A percentile compares a stretch with the other conserved stretches of the same genome.
Evolutionary conservation across 2,888 invertebrate species (phyloP).

Genomic region (Epinotia demarniana): DNA sequence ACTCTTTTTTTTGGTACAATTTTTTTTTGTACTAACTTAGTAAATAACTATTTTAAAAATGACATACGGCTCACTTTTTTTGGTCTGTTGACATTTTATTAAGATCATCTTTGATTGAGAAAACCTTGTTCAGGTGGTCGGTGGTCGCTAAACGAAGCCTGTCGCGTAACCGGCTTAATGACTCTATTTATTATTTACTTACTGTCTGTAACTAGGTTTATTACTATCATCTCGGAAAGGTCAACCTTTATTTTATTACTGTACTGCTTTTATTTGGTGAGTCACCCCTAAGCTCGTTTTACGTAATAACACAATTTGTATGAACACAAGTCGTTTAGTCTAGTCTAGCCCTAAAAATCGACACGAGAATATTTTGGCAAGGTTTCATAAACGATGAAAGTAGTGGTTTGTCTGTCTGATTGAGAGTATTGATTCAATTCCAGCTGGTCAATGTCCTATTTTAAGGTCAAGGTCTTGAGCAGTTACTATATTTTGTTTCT

Average conservation of each 20-base stretch:
- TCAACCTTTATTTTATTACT: neutral
- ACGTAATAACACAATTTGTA: neutral
- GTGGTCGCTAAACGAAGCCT: no score
- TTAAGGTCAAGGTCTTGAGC: neutral
- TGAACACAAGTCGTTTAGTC: neutral
- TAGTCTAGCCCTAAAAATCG: neutral
- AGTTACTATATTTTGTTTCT: neutral
- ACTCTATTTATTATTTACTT: neutral
- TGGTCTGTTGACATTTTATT: no score
- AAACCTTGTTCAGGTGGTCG: no score
- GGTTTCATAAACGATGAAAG: neutral
- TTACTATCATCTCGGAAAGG: neutral
- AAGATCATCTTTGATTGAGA: no score
- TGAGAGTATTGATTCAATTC: constrained; percentile 4
- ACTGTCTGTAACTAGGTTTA: neutral
- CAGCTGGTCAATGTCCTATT: neutral
- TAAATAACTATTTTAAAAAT: no score
- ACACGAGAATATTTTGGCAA: constrained; percentile 1
- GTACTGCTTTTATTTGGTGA: neutral
- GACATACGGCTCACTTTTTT: no score
- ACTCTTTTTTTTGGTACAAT: no score
- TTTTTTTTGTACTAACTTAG: no score
- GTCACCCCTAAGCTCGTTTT: neutral
- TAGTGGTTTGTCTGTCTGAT: neutral
- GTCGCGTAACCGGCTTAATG: no score